Evolutionary conservation across 2,113 vertebrate species (phyloP), one percentile per base, ranked within the genome.

Genomic region (Eretmochelys imbricata): DNA sequence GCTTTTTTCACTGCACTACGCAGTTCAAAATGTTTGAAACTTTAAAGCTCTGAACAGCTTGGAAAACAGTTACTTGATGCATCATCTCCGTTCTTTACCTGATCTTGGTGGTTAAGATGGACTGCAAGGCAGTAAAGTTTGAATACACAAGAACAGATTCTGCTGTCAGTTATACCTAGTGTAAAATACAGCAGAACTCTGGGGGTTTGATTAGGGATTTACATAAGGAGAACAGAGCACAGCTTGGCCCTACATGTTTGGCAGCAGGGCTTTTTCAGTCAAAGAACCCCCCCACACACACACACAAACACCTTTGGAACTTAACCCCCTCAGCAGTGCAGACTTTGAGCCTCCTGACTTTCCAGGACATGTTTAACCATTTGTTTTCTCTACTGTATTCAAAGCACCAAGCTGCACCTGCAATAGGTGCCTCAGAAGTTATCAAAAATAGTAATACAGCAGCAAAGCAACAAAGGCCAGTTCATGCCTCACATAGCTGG

Each of bases 401-500:
- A 59, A 49, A 90, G 16, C 50, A 29, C 53, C 0, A 1, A 82
- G 51, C 2, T 65, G 80, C 17, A 42, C 10, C 89, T 42, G 2
- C 20, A 48, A 46, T 17, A n/a, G 48, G 22, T 16, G 42, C 22
- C 51, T 72, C 11, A 75, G n/a, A 42, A 75, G 19, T 49, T 65
- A 50, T 1, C 6, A 25, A 51, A 76, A 17, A 35, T 22, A 38
- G 25, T 24, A 75, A 75, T 2, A 1, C 3, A 2, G 0, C 12
- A 31, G 29, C 20, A n/a, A n/a, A 54, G 38, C 16, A 78, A 65
- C 62, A 65, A 80, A 72, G 50, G 49, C 84, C 0, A 2, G 8
- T 2, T 4, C 24, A n/a, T 59, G 42, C 6, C 50, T 22, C 55
- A n/a, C 0, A 1, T 29, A 35, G 80, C 31, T 57, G 25, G 83